Evolutionary conservation across 2,113 vertebrate genomes (phyloP).

Genomic region (Indri indri): DNA sequence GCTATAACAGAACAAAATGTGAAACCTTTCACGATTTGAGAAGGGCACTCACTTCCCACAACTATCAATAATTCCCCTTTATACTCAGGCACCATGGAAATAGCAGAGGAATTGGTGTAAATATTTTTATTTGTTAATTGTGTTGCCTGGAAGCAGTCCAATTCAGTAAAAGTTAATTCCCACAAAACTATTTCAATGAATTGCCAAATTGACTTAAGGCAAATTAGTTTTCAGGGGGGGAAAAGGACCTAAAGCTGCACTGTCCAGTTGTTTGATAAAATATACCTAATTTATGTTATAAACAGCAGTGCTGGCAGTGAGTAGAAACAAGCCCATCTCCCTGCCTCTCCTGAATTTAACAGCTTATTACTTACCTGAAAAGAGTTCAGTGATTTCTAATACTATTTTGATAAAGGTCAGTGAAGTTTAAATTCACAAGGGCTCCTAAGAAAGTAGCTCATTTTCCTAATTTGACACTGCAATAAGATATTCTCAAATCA

Average conservation of each 20-base stretch:
- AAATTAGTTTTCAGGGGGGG: neutral
- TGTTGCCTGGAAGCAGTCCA: neutral
- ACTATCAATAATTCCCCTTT: neutral
- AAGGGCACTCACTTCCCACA: neutral
- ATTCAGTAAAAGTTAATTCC: constrained; percentile 23
- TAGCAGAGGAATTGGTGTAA: neutral
- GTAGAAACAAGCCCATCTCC: too few relatives aligned
- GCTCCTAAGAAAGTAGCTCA: neutral
- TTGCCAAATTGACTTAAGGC: neutral
- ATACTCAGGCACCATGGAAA: neutral
- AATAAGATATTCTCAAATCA: neutral
- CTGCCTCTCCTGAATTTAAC: neutral
- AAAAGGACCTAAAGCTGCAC: neutral
- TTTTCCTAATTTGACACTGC: neutral
- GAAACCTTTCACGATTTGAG: neutral
- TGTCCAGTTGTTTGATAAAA: neutral
- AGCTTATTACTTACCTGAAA: neutral
- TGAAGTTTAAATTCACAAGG: neutral
- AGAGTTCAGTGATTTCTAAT: neutral
- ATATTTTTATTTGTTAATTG: constrained; percentile 50
- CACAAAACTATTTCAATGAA: neutral
- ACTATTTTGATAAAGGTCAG: neutral
- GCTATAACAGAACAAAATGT: neutral
- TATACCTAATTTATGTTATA: neutral
- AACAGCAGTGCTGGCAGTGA: neutral